A percentile compares a stretch with the other conserved stretches of the same genome.
phyloP scores from a whole-genome alignment of 2,113 vertebrate genomes.

The Psettodes erumei region DNA sequence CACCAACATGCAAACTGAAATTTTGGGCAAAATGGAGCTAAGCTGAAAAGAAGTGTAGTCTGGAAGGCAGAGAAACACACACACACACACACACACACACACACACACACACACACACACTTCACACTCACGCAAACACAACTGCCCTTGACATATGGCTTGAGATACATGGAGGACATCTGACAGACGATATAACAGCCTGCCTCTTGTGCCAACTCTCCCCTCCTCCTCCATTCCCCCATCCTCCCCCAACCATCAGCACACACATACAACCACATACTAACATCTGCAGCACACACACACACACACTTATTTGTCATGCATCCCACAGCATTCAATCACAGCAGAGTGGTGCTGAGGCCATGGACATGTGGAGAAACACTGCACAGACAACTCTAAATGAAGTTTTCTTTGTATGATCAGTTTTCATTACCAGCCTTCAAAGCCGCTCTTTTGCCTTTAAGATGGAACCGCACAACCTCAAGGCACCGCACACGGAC shows the following conservation, averaged over 20 bases:
- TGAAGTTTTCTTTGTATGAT: conserved; percentile 8
- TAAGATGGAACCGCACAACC: neutral
- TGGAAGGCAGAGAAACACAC: neutral
- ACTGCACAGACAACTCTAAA: neutral
- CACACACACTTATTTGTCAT: no score
- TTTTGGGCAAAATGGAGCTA: conserved; percentile 41
- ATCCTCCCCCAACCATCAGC: neutral
- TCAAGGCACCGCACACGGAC: neutral
- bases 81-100: neutral
- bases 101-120: neutral
- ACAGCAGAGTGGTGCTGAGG: no score
- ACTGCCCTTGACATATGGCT: conserved; percentile 51
- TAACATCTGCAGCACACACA: conserved; percentile 45
- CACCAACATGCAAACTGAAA: conserved; percentile 27
- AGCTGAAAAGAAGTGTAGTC: conserved; percentile 36
- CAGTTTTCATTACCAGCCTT: conserved; percentile 12
- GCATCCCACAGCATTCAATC: no score
- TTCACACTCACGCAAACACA: conserved; percentile 1
- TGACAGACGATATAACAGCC: conserved; percentile 48
- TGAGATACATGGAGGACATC: conserved; percentile 49
- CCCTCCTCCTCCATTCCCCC: neutral
- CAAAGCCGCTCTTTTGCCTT: neutral
- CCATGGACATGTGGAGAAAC: neutral
- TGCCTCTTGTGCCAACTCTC: neutral
- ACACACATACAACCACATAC: conserved; percentile 10